Percentiles rank a stretch among this genome's conserved stretches.
Conservation (phyloP, 2,797 vertebrate genomes). For the Micrastur ruficollis region DNA sequence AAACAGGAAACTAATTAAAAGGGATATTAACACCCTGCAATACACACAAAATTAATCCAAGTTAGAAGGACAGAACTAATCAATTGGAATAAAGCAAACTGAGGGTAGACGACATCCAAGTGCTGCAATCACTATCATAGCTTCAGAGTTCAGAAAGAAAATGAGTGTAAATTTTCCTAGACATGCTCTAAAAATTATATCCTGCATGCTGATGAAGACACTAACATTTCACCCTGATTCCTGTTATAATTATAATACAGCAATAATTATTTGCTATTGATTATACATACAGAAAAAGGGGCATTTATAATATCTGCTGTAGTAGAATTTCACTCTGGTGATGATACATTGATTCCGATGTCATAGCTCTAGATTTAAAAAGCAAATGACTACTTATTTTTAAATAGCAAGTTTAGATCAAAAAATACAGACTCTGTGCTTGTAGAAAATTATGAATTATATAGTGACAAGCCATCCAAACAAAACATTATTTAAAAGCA, state of each 20-base stretch:
- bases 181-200: background rate
- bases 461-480: background rate
- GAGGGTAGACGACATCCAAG: background rate
- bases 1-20: background rate
- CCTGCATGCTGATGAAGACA: background rate
- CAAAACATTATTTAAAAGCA: background rate
- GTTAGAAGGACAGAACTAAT: background rate
- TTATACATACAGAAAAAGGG: background rate
- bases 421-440: background rate
- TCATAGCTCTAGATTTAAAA: background rate
- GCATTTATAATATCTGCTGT: background rate
- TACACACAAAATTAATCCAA: background rate
- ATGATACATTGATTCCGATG: background rate
- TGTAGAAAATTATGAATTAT: background rate
- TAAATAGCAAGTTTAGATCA: background rate
- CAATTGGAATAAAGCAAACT: background rate
- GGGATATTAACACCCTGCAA: background rate
- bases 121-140: background rate
- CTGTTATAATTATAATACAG: background rate
- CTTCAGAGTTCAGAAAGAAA: background rate
- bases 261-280: conserved; percentile 1
- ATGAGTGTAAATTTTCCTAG: background rate
- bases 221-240: background rate
- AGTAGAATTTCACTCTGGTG: background rate
- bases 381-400: background rate